phyloP scores from a whole-genome alignment of 2,113 vertebrate genomes.

The Oryzias celebensis region DNA sequence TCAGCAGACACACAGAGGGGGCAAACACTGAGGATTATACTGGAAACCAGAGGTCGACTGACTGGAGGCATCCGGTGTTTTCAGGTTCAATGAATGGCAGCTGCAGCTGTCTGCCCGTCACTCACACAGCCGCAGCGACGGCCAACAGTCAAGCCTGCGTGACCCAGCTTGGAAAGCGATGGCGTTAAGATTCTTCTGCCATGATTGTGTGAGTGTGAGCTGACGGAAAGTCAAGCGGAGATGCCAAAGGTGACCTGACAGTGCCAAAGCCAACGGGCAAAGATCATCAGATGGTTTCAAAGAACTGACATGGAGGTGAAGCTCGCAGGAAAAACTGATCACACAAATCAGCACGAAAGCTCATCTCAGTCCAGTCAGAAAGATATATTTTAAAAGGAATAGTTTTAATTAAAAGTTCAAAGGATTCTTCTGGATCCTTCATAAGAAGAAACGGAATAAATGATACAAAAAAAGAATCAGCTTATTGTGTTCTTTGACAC shows the following conservation, averaged over 20 bases:
- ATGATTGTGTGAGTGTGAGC: neutral
- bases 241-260: constrained; percentile 44
- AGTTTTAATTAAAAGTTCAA: too few relatives aligned
- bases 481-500: too few relatives aligned
- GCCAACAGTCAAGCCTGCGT: neutral
- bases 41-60: too few relatives aligned
- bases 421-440: too few relatives aligned
- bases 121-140: neutral
- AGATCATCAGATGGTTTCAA: constrained; percentile 27
- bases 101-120: neutral
- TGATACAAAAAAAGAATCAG: too few relatives aligned
- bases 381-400: too few relatives aligned
- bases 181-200: neutral
- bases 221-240: constrained; percentile 7
- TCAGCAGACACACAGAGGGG: too few relatives aligned
- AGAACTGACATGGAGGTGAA: constrained; percentile 17
- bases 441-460: too few relatives aligned
- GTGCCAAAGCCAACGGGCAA: constrained; percentile 40
- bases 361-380: too few relatives aligned
- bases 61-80: too few relatives aligned
- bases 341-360: neutral
- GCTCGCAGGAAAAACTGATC: constrained; percentile 2
- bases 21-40: too few relatives aligned
- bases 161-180: neutral
- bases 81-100: too few relatives aligned